Evolutionary conservation across 2,888 invertebrate genomes (phyloP), one percentile per base, ranked within the genome.

Genomic region (Netelia melanura): DNA sequence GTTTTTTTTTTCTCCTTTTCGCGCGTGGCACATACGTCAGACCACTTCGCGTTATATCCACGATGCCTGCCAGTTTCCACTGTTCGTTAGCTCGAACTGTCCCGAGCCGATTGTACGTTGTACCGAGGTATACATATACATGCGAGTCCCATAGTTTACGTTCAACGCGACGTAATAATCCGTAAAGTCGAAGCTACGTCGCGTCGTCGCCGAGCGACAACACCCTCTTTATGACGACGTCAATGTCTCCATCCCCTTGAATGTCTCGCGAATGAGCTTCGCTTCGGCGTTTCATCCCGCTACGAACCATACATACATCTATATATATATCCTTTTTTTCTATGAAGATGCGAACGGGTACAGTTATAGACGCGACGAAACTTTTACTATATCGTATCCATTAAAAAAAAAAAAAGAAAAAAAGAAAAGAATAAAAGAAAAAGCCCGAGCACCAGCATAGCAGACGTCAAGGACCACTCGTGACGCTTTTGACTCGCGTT

Each of bases 181-280:
- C 17, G 52, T 30, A 74, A 62, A 52, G 17, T 43, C 17, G 56
- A 10, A 43, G 17, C 17, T 62, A 17, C 54, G 52, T 43, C 23
- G 43, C 25, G 30, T 21, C 43, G 44, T 30, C 54, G 21, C 17
- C 23, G n/a, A 23, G 30, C 54, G 77, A 72, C 44, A 68, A 54
- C 71, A 58, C 21, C 58, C 81, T 25, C 48, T 54, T 83, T 44
- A 54, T 68, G 48, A 64, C 68, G 67, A 77, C 74, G 25, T 78
- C 67, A 68, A 67, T 67, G 79, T 74, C 10, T 65, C 17, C 79
- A 83, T 83, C 79, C 61, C 67, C 74, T 77, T 84, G 38, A 77
- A 84, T 54, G 44, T 17, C 72, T 44, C 54, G 68, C 48, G 52
- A 80, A 80, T 43, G 68, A 67, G 65, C 68, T 74, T 61, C n/a